Evolutionary conservation across 2,888 invertebrate genomes (phyloP).

Genomic region (Acleris emargana): DNA sequence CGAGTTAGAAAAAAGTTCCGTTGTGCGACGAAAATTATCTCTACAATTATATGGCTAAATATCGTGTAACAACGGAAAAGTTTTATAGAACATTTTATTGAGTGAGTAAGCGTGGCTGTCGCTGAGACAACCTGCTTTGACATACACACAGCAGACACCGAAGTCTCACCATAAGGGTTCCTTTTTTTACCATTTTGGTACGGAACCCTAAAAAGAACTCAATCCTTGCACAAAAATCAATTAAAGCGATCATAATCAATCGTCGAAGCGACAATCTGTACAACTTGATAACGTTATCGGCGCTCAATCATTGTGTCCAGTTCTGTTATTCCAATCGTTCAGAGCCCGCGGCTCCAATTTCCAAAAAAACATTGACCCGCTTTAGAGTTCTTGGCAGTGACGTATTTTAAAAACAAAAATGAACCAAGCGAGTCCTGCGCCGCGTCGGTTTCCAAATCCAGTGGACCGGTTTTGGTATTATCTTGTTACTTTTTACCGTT

Average conservation of each 20-base stretch:
- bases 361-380: slow-evolving; percentile 45
- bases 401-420: slow-evolving; percentile 25
- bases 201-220: too few relatives aligned
- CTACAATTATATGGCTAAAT: too few relatives aligned
- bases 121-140: too few relatives aligned
- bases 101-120: too few relatives aligned
- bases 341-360: slow-evolving; percentile 50
- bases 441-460: slow-evolving; percentile 62
- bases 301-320: background rate
- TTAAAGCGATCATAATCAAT: background rate
- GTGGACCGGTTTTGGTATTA: slow-evolving; percentile 63
- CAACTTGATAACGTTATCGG: slow-evolving; percentile 9
- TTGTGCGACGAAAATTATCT: too few relatives aligned
- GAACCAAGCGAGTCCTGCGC: slow-evolving; percentile 45
- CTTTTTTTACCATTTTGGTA: too few relatives aligned
- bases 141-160: too few relatives aligned
- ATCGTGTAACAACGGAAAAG: too few relatives aligned
- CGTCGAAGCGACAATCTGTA: background rate
- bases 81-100: too few relatives aligned
- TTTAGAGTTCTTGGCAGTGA: too few relatives aligned
- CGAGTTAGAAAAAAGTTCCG: too few relatives aligned
- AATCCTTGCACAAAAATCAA: background rate
- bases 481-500: slow-evolving; percentile 78
- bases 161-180: too few relatives aligned
- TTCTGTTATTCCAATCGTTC: slow-evolving; percentile 15